phyloP scores from a whole-genome alignment of 2,113 vertebrate species.

The Cebus imitator region DNA sequence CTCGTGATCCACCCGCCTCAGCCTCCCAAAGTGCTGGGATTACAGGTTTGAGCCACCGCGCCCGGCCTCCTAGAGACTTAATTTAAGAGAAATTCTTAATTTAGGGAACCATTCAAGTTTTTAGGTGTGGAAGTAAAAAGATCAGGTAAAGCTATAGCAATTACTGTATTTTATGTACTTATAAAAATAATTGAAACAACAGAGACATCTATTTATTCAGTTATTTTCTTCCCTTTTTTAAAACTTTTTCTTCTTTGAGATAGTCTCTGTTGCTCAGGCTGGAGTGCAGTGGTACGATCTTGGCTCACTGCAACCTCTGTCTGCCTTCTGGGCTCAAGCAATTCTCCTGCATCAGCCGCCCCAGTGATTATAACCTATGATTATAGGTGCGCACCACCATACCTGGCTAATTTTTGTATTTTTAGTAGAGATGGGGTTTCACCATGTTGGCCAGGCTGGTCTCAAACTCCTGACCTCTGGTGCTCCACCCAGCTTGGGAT shows the following conservation, averaged over 20 bases:
- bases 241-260: background rate
- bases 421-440: background rate
- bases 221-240: background rate
- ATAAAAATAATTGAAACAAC: background rate
- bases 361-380: background rate
- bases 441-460: background rate
- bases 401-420: background rate
- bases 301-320: background rate
- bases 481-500: background rate
- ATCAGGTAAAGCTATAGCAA: background rate
- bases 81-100: background rate
- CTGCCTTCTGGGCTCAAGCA: background rate
- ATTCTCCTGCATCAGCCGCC: background rate
- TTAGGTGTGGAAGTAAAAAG: background rate
- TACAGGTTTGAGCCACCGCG: too few species aligned
- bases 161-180: background rate
- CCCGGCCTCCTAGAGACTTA: background rate
- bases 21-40: too few species aligned
- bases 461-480: background rate
- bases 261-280: background rate
- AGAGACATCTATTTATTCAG: background rate
- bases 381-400: background rate
- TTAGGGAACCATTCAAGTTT: background rate
- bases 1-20: too few species aligned
- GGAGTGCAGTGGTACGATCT: background rate